Conservation (phyloP, 2,888 invertebrate genomes). For the Dynastes hyllus region DNA sequence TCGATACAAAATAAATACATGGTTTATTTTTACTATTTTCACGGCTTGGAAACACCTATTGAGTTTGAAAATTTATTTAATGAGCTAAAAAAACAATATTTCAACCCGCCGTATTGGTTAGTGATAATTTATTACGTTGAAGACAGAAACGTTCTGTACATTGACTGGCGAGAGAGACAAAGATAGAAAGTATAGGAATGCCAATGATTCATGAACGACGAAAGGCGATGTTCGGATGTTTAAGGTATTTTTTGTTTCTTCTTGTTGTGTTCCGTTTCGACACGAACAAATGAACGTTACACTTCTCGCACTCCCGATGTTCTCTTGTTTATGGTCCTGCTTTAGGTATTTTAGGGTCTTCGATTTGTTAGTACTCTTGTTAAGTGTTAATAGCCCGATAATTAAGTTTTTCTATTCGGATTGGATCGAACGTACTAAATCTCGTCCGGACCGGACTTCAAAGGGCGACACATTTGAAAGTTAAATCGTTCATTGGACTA, state of each 20-base stretch:
- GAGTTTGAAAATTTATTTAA: constrained; percentile 70
- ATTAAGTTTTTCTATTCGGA: constrained; percentile 55
- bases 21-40: constrained; percentile 65
- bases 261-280: constrained; percentile 69
- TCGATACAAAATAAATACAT: constrained; percentile 66
- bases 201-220: constrained; percentile 71
- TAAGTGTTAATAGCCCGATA: constrained; percentile 55
- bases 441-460: constrained; percentile 23
- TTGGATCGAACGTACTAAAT: constrained; percentile 40
- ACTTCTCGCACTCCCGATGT: constrained; percentile 67
- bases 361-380: constrained; percentile 58
- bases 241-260: constrained; percentile 66
- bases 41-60: constrained; percentile 68
- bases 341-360: constrained; percentile 54
- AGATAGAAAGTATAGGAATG: constrained; percentile 64
- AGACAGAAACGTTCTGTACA: constrained; percentile 58
- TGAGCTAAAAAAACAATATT: constrained; percentile 70
- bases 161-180: constrained; percentile 51
- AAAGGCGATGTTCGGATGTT: constrained; percentile 71
- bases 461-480: constrained; percentile 22
- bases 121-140: constrained; percentile 67
- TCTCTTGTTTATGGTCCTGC: constrained; percentile 65
- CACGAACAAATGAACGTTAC: constrained; percentile 70
- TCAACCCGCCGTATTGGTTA: constrained; percentile 68
- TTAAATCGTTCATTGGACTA: constrained; percentile 10